Evolutionary conservation across 92 coral and sea anemone genomes (phyloP).

Genomic region (Siderastrea radians): DNA sequence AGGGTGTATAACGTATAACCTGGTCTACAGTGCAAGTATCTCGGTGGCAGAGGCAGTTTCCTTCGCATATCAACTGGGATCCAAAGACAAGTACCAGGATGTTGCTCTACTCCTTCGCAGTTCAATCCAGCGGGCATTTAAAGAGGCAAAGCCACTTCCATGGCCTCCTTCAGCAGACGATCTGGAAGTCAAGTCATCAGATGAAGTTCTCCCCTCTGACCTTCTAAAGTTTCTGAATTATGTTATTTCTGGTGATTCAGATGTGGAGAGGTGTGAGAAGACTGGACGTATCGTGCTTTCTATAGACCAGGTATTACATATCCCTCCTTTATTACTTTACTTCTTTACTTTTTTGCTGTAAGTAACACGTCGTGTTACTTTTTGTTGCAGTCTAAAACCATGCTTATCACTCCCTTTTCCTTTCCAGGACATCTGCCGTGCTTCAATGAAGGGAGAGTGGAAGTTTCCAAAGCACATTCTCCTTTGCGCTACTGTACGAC

Average conservation of each 20-base stretch:
- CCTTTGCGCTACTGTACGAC: conserved; percentile 39
- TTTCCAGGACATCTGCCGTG: conserved; percentile 28
- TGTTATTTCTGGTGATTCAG: conserved; percentile 44
- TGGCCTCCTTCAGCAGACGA: conserved; percentile 40
- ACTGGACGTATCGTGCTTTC: conserved; percentile 36
- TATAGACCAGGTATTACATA: background rate
- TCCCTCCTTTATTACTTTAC: conserved; percentile 11
- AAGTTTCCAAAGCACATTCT: conserved; percentile 66
- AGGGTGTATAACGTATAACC: conserved; percentile 55
- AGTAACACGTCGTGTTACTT: background rate
- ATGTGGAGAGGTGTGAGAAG: conserved; percentile 50
- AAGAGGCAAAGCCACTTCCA: conserved; percentile 21
- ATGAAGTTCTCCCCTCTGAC: conserved; percentile 48
- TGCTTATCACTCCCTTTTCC: background rate
- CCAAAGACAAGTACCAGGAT: conserved; percentile 12
- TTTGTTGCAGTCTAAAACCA: background rate
- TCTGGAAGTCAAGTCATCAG: conserved; percentile 27
- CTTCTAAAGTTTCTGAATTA: conserved; percentile 34
- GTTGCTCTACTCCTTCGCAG: conserved; percentile 58
- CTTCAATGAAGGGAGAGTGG: conserved; percentile 46
- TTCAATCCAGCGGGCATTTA: conserved; percentile 16
- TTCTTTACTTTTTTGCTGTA: background rate
- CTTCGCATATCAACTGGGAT: conserved; percentile 41
- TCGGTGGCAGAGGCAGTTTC: conserved; percentile 68
- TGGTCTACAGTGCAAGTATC: conserved; percentile 58